A percentile compares a stretch with the other conserved stretches of the same genome.
phyloP scores from a whole-genome alignment of 2,888 invertebrate genomes.

The Mimachlamys varia region DNA sequence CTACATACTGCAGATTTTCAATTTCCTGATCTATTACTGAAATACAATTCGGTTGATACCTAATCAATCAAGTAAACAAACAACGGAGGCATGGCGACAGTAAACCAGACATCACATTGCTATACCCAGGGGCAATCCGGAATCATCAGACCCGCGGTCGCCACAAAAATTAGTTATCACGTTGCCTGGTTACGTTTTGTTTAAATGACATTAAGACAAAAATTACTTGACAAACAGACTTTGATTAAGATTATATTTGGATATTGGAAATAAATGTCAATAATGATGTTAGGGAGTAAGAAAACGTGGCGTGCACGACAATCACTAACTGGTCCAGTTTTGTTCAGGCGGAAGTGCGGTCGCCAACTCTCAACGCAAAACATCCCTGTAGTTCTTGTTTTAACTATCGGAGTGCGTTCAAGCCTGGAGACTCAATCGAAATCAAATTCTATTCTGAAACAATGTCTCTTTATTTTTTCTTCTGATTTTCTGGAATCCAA shows the following conservation, averaged over 20 bases:
- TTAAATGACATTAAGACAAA: not conserved
- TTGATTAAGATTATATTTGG: not conserved
- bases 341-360: not conserved
- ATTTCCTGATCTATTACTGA: conserved; percentile 8
- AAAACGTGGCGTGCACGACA: not conserved
- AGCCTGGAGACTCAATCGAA: not conserved
- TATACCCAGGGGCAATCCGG: not conserved
- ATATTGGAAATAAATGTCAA: not conserved
- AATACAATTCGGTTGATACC: not conserved
- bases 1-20: not conserved
- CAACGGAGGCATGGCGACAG: no score
- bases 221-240: not conserved
- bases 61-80: conserved; percentile 8
- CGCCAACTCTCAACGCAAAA: not conserved
- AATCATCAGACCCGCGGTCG: not conserved
- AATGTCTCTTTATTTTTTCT: not conserved
- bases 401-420: not conserved
- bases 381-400: not conserved
- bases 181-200: not conserved
- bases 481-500: not conserved
- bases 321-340: not conserved
- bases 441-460: not conserved
- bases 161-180: not conserved
- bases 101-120: no score
- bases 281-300: not conserved